phyloP scores from a whole-genome alignment of 2,797 vertebrate genomes.

The Coluber constrictor region DNA sequence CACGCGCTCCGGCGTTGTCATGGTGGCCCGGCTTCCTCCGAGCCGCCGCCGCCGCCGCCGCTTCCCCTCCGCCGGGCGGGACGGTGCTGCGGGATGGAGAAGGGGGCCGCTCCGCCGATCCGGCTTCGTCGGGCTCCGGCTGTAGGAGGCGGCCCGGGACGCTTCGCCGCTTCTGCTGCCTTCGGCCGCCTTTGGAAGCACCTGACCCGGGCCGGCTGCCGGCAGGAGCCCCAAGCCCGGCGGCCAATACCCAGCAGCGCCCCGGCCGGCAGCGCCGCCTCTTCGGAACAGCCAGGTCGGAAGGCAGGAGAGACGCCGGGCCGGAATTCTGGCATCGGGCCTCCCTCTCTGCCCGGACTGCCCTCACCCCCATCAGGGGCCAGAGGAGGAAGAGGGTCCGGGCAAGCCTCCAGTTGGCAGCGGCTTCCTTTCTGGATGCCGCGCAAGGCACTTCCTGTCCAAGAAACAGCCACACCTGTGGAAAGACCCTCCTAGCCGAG shows the following conservation, averaged over 20 bases:
- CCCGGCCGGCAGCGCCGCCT: too few species aligned
- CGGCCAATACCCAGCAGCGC: background rate
- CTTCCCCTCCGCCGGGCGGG: background rate
- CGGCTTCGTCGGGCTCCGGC: background rate
- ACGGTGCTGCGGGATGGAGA: background rate
- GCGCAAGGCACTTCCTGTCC: background rate
- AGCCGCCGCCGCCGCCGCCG: background rate
- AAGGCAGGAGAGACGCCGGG: background rate
- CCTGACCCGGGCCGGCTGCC: background rate
- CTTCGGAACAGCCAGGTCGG: too few species aligned
- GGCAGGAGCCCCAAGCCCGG: background rate
- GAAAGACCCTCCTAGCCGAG: background rate
- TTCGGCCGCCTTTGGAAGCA: background rate
- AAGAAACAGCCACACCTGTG: background rate
- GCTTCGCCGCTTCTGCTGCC: background rate
- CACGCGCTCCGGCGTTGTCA: background rate
- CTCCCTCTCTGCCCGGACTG: background rate
- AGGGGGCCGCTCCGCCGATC: background rate
- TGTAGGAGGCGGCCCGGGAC: background rate
- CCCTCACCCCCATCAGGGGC: background rate
- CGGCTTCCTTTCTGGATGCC: background rate
- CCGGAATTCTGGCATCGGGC: background rate
- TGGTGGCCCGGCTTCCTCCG: background rate
- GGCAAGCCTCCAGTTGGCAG: background rate
- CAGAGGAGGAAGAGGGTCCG: background rate